phyloP scores from a whole-genome alignment of 2,888 invertebrate species.

The Noctua pronuba region DNA sequence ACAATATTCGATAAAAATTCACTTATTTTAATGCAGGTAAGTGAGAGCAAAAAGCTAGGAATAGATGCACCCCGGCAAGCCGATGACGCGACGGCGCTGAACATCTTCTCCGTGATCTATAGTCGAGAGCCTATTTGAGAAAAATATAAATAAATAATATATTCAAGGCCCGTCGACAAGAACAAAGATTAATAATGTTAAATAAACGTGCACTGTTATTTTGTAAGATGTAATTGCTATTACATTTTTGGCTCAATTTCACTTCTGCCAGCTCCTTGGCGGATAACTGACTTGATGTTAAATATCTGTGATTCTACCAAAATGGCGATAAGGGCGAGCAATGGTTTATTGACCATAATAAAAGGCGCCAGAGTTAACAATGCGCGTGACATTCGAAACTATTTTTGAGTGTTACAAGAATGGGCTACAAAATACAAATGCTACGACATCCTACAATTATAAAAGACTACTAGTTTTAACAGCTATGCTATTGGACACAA shows the following conservation, averaged over 20 bases:
- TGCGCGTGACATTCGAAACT: background rate
- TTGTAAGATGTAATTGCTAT: background rate
- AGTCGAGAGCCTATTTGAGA: background rate
- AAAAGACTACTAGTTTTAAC: background rate
- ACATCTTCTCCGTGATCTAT: background rate
- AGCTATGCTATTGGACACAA: background rate
- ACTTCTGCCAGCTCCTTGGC: too few relatives aligned
- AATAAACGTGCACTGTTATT: background rate
- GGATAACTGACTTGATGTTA: background rate
- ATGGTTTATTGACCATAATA: background rate
- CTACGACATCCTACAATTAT: background rate
- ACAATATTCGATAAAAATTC: background rate
- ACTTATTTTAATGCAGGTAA: background rate
- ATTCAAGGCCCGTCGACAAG: background rate
- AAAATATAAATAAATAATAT: background rate
- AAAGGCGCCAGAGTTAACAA: background rate
- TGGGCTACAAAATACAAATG: background rate
- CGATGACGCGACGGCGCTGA: background rate
- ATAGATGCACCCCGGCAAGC: background rate
- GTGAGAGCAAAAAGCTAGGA: background rate
- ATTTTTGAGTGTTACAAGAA: constrained; percentile 1
- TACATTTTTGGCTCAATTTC: background rate
- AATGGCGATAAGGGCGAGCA: background rate
- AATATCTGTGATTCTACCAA: background rate
- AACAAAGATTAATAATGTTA: background rate